These are phyloP conservation scores for Brachionus calyciflorus DNA, from an alignment of 1,140 invertebrate species.

Conservation along the genomic window DNA sequence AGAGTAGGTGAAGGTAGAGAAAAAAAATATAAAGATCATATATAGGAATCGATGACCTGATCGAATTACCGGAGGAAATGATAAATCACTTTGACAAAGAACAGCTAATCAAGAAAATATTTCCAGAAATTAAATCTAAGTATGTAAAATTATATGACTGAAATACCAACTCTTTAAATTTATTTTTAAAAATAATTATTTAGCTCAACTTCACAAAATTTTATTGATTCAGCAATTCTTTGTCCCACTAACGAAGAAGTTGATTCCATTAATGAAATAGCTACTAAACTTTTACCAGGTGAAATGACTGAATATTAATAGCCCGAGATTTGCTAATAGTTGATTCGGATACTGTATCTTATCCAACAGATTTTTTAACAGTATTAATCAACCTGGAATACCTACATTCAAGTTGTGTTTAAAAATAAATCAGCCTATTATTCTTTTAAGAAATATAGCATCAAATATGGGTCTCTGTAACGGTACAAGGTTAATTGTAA, in stretches of 20 bases:
- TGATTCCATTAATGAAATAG: slow-evolving; percentile 8
- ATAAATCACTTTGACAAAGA: not conserved
- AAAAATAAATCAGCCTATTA: slow-evolving; percentile 55
- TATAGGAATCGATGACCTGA: not conserved
- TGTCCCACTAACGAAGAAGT: not conserved
- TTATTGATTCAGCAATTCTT: not conserved
- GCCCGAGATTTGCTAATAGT: not conserved
- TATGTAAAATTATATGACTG: too few relatives aligned
- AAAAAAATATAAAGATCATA: not conserved
- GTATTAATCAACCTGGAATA: slow-evolving; percentile 52
- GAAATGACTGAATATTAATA: not conserved
- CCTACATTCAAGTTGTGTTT: slow-evolving; percentile 57
- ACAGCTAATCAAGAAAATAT: not conserved
- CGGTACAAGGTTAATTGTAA: slow-evolving; percentile 56
- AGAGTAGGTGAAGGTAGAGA: slow-evolving; percentile 49
- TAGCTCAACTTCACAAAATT: not conserved
- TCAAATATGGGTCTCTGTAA: slow-evolving; percentile 54
- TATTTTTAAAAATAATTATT: not conserved
- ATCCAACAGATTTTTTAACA: slow-evolving; percentile 58
- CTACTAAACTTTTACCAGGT: not conserved
- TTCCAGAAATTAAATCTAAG: not conserved
- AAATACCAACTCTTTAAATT: not conserved
- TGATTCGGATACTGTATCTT: slow-evolving; percentile 44
- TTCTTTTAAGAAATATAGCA: slow-evolving; percentile 58
- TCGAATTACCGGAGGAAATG: not conserved